These are phyloP conservation scores for Mormyrops boulengeri DNA, from an alignment of 2,797 vertebrate genomes.

Conservation along the genomic window DNA sequence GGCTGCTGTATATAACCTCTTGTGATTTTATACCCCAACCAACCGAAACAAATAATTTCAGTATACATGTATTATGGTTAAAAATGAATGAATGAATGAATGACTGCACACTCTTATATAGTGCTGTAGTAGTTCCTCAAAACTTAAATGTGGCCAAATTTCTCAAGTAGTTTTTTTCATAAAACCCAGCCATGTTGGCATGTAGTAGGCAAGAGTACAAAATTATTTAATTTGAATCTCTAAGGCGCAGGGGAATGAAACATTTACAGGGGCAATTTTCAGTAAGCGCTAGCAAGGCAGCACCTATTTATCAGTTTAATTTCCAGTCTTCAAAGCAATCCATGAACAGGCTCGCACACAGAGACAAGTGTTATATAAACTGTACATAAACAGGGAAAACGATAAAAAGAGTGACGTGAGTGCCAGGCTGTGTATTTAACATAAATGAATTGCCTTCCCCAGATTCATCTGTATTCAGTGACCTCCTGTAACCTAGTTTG, in stretches of 20 bases:
- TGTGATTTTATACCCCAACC: neutral
- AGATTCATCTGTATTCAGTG: neutral
- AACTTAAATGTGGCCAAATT: neutral
- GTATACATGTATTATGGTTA: neutral
- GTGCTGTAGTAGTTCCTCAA: neutral
- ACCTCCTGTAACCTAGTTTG: neutral
- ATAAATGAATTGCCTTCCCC: neutral
- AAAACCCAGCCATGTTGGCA: neutral
- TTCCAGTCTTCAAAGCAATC: slow-evolving; percentile 1
- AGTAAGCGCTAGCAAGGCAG: neutral
- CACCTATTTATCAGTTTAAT: slow-evolving; percentile 4
- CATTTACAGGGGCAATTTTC: slow-evolving; percentile 6
- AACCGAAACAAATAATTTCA: neutral
- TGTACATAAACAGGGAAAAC: neutral
- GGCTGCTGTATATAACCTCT: neutral
- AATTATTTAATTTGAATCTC: neutral
- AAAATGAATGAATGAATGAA: neutral
- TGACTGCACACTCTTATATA: neutral
- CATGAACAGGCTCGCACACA: neutral
- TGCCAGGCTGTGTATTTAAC: neutral
- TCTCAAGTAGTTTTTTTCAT: neutral
- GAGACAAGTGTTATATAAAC: neutral
- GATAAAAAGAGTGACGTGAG: neutral
- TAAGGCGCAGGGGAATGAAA: neutral
- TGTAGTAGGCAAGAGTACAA: neutral